phyloP scores from a whole-genome alignment of 2,888 invertebrate genomes.

The Eupithecia exiguata region DNA sequence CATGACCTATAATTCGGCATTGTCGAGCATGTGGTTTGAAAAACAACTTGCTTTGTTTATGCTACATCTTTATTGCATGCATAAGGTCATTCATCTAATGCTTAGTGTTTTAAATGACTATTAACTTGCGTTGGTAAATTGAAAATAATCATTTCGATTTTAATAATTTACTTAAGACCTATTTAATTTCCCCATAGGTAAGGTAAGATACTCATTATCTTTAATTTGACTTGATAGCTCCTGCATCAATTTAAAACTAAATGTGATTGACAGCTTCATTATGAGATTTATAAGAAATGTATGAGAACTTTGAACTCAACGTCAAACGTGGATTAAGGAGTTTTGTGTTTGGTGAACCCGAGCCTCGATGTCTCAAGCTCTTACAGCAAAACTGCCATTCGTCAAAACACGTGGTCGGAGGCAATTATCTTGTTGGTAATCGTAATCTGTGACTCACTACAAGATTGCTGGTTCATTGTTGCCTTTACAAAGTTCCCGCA shows the following conservation, averaged over 20 bases:
- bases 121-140: background rate
- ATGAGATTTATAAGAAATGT: too few relatives aligned
- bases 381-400: background rate
- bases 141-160: background rate
- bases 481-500: conserved; percentile 33
- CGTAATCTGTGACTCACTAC: conserved; percentile 41
- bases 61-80: background rate
- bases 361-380: background rate
- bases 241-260: background rate
- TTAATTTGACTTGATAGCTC: too few relatives aligned
- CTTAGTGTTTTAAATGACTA: background rate
- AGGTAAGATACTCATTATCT: too few relatives aligned
- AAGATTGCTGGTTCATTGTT: conserved; percentile 37
- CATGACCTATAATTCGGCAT: too few relatives aligned
- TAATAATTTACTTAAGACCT: background rate
- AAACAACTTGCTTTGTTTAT: background rate
- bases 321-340: background rate
- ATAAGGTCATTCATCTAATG: background rate
- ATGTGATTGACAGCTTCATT: background rate
- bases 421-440: conserved; percentile 33
- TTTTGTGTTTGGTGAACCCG: background rate
- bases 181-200: too few relatives aligned
- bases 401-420: conserved; percentile 4
- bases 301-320: too few relatives aligned
- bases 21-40: background rate